Base-by-base conservation (phyloP, 2,797 vertebrate species). In the Phalloptychus januarius region DNA sequence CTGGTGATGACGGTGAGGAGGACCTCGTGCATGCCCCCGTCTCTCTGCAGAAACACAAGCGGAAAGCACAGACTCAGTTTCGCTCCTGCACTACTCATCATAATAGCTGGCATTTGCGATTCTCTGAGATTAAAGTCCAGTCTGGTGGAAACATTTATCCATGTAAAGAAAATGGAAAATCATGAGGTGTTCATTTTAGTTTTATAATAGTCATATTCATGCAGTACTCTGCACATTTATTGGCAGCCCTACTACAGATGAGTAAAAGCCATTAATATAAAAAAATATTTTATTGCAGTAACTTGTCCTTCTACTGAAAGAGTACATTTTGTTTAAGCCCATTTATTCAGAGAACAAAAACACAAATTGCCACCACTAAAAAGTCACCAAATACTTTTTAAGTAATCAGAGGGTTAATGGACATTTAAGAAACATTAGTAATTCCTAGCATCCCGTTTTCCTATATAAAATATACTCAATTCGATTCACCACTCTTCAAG, bases 1-100 rank as follows among this genome's bases (percentile, higher is more conserved):
- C 97, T 97, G 23, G 97, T 99, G 94, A 99, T 97, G 91, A 99
- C 96, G 10, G 95, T 97, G 77, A 99, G 96, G 25, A 99, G 96
- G 67, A 98, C 95, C 88, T 98, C 97, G 20, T 99, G 98, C 85
- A 98, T 95, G n/a, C 94, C 90, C 72, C 96, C 96, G 42, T 97
- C 96, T 87, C 95, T 97, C 98, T 99, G 89, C 23, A 56, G 45
- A 76, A 54, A 85, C 23, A 79, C 23, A 78, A 4, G 77, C 15
- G 69, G 20, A 67, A 42, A 70, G 6, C 52, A 70, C 5, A 15
- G 40, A 54, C 15, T 71, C 75, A 83, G 83, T 67, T 79, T 90
- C n/a, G 58, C 4, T 69, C 70, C 42, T 72, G 61, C 67, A 74
- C 65, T 74, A 54, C 58, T 72, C 45, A 44, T 76, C 54, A 79